Conservation (phyloP, 2,888 invertebrate species). For the Agriotes lineatus region DNA sequence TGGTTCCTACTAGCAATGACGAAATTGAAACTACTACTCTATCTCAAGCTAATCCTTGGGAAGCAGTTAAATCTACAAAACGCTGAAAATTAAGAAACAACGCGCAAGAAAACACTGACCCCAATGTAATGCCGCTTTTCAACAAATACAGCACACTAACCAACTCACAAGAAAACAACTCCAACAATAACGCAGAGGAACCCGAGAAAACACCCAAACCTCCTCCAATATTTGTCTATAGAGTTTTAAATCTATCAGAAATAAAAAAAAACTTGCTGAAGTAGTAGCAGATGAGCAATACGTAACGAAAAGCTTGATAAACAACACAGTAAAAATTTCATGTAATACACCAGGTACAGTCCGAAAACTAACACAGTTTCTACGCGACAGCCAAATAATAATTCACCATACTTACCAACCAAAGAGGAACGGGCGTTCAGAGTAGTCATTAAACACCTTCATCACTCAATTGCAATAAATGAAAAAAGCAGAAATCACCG, state of each 20-base stretch:
- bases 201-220: constrained; percentile 24
- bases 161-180: constrained; percentile 28
- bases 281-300: constrained; percentile 27
- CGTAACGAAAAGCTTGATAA: constrained; percentile 25
- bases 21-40: too few species aligned
- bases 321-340: constrained; percentile 35
- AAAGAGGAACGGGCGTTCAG: constrained; percentile 18
- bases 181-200: not conserved
- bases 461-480: constrained; percentile 22
- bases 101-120: too few species aligned
- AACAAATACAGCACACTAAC: constrained; percentile 28
- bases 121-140: too few species aligned
- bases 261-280: constrained; percentile 19
- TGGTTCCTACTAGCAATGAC: too few species aligned
- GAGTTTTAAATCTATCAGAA: constrained; percentile 11
- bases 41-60: too few species aligned
- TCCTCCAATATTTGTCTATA: constrained; percentile 22
- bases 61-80: too few species aligned
- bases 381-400: constrained; percentile 27
- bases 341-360: constrained; percentile 21
- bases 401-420: constrained; percentile 34
- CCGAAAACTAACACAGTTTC: constrained; percentile 18
- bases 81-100: too few species aligned
- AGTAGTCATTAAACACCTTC: constrained; percentile 36
- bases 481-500: constrained; percentile 16